phyloP scores from a whole-genome alignment of 2,797 vertebrate genomes.

The Phaenicophaeus curvirostris region DNA sequence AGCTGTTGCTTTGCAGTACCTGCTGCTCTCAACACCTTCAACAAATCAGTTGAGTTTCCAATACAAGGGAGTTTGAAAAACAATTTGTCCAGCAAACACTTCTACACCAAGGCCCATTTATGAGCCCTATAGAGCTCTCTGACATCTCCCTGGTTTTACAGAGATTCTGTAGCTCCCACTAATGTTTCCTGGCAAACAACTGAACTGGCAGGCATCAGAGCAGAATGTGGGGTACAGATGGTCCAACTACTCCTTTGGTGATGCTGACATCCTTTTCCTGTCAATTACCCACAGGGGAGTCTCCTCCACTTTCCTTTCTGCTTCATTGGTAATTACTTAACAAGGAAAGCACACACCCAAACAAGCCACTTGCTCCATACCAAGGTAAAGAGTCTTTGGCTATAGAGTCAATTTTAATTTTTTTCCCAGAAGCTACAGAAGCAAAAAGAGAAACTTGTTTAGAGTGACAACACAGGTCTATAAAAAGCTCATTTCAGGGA shows the following conservation, averaged over 20 bases:
- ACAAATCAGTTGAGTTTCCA: neutral
- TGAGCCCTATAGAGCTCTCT: neutral
- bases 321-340: too few species aligned
- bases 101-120: neutral
- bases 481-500: neutral
- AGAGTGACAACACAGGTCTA: neutral
- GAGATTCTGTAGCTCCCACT: neutral
- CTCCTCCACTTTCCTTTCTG: neutral
- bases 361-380: neutral
- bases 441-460: neutral
- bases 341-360: neutral
- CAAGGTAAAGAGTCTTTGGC: neutral
- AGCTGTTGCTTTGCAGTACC: neutral
- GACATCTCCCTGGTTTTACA: neutral
- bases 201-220: neutral
- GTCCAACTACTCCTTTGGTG: neutral
- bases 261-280: neutral
- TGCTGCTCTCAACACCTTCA: neutral
- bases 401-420: neutral
- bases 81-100: neutral
- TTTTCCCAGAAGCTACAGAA: neutral
- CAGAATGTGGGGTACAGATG: rapidly evolving
- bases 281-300: neutral
- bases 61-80: neutral
- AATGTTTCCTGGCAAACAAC: neutral